These are phyloP conservation scores for Phylloscopus whistleri DNA, from an alignment of 2,113 vertebrate species.

Conservation along the genomic window DNA sequence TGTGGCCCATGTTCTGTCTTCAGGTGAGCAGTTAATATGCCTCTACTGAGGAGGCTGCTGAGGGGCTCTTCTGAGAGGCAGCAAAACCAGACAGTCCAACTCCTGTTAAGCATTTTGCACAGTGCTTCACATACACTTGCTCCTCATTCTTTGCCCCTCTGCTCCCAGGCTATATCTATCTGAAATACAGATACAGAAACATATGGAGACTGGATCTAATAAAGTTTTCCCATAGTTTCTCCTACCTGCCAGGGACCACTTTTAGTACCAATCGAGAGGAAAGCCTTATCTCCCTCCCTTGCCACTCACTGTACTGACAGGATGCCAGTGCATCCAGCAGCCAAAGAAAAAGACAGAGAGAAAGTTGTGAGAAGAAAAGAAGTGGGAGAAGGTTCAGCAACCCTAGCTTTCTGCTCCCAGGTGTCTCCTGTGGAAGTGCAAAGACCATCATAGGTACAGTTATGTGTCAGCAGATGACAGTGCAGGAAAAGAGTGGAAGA, in stretches of 20 bases:
- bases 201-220: neutral
- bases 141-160: neutral
- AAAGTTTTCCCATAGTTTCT: neutral
- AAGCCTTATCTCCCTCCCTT: neutral
- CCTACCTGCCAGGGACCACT: neutral
- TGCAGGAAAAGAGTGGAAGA: neutral
- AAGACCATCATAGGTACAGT: neutral
- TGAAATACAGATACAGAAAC: neutral
- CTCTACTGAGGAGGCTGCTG: neutral
- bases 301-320: neutral
- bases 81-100: neutral
- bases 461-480: neutral
- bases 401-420: neutral
- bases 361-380: neutral
- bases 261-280: neutral
- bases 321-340: neutral
- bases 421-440: neutral
- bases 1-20: neutral
- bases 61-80: neutral
- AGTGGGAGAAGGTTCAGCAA: neutral
- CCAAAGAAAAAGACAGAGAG: neutral
- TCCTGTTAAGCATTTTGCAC: neutral
- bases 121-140: neutral
- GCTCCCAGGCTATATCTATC: neutral
- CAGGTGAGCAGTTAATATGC: neutral